Conservation (phyloP, 2,113 vertebrate species). For the Colinus virginianus region DNA sequence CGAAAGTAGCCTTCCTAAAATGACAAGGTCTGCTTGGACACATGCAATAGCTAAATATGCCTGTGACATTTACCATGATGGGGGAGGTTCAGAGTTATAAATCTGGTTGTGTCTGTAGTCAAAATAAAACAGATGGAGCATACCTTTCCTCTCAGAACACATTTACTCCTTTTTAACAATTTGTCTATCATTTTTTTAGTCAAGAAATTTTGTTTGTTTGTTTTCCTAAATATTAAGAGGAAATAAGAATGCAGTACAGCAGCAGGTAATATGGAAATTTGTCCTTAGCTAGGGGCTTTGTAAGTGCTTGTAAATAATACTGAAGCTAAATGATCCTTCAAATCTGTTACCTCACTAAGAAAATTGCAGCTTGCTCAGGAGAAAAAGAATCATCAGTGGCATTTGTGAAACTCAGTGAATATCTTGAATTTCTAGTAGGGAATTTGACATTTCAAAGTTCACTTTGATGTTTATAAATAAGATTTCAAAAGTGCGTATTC, state of each 20-base stretch:
- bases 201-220: neutral
- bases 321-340: constrained; percentile 56
- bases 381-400: constrained; percentile 37
- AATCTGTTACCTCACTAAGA: constrained; percentile 49
- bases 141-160: neutral
- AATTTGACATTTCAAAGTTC: constrained; percentile 68
- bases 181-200: neutral
- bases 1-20: neutral
- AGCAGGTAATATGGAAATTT: constrained; percentile 58
- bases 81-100: neutral
- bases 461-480: constrained; percentile 62
- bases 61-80: neutral
- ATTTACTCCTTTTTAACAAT: neutral
- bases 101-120: neutral
- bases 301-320: constrained; percentile 40
- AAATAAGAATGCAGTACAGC: constrained; percentile 30
- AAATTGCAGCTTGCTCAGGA: constrained; percentile 61
- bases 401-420: constrained; percentile 62
- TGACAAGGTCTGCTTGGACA: neutral
- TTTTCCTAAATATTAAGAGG: neutral
- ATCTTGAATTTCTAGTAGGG: constrained; percentile 55
- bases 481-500: neutral
- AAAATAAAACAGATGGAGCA: neutral
- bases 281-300: constrained; percentile 29
- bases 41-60: neutral